These are phyloP conservation scores for Phoebastria nigripes DNA, from an alignment of 2,797 vertebrate genomes.

Conservation along the genomic window DNA sequence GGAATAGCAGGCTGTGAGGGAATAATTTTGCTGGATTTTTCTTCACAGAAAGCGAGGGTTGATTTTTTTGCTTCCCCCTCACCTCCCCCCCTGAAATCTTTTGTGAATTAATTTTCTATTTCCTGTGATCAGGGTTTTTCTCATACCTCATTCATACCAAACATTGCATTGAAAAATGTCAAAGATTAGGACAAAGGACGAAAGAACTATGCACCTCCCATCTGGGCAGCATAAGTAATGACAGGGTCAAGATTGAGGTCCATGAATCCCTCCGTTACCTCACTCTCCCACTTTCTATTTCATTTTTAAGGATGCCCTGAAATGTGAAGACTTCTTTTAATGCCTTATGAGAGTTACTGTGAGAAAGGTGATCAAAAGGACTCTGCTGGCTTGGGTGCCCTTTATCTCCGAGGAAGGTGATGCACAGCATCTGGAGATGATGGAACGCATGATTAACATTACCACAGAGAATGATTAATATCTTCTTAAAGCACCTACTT, in stretches of 20 bases:
- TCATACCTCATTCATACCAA: slow-evolving; percentile 54
- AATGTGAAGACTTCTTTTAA: slow-evolving; percentile 61
- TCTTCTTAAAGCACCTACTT: slow-evolving; percentile 99
- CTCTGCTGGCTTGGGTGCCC: slow-evolving; percentile 88
- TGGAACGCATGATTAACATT: slow-evolving; percentile 98
- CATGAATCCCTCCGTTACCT: slow-evolving; percentile 61
- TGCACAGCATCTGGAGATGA: slow-evolving; percentile 98
- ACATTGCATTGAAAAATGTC: slow-evolving; percentile 32
- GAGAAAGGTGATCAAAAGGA: slow-evolving; percentile 88
- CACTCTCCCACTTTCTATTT: slow-evolving; percentile 39
- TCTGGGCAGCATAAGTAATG: slow-evolving; percentile 56
- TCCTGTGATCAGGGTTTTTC: slow-evolving; percentile 51
- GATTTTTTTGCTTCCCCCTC: background rate
- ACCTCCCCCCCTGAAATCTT: slow-evolving; percentile 13
- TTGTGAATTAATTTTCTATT: slow-evolving; percentile 62
- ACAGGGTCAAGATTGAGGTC: slow-evolving; percentile 46
- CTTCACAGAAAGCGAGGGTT: background rate
- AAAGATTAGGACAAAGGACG: slow-evolving; percentile 43
- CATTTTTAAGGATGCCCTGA: slow-evolving; percentile 53
- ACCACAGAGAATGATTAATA: slow-evolving; percentile 99
- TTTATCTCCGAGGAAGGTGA: slow-evolving; percentile 99
- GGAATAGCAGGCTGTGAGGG: background rate
- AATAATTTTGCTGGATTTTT: slow-evolving; percentile 32
- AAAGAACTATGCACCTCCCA: background rate
- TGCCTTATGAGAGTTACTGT: slow-evolving; percentile 51